phyloP scores from a whole-genome alignment of 2,797 vertebrate species.

The Hafferia zeledoni region DNA sequence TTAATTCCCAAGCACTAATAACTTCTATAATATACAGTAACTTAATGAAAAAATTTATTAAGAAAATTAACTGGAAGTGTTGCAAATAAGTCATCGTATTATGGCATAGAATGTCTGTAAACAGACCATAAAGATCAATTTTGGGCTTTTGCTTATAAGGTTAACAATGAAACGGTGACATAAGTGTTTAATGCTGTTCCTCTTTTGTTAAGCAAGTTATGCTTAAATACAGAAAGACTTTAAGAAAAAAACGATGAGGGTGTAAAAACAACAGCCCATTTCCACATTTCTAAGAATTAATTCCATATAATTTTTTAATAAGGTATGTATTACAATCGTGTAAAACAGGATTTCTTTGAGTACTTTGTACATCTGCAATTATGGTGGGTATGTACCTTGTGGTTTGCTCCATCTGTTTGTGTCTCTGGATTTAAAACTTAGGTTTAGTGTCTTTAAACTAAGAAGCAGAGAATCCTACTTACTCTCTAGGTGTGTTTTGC shows the following conservation, averaged over 20 bases:
- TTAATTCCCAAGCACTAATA: background rate
- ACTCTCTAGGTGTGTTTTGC: background rate
- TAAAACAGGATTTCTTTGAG: background rate
- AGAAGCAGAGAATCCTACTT: background rate
- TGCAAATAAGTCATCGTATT: background rate
- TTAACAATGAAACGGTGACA: background rate
- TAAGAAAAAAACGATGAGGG: background rate
- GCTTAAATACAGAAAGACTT: background rate
- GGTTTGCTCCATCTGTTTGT: background rate
- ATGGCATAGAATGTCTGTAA: background rate
- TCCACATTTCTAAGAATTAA: background rate
- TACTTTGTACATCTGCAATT: background rate
- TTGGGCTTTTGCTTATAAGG: background rate
- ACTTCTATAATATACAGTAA: background rate
- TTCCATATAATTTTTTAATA: background rate
- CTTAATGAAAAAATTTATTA: background rate
- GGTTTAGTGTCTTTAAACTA: background rate
- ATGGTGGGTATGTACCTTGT: background rate
- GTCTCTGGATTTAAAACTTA: background rate
- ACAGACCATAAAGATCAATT: fast-evolving
- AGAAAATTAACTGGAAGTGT: background rate
- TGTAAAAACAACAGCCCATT: background rate
- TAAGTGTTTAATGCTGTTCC: background rate
- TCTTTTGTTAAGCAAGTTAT: background rate
- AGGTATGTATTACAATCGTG: background rate